Evolutionary conservation across 2,797 vertebrate genomes (phyloP).

Genomic region (Fistularia tabacaria): DNA sequence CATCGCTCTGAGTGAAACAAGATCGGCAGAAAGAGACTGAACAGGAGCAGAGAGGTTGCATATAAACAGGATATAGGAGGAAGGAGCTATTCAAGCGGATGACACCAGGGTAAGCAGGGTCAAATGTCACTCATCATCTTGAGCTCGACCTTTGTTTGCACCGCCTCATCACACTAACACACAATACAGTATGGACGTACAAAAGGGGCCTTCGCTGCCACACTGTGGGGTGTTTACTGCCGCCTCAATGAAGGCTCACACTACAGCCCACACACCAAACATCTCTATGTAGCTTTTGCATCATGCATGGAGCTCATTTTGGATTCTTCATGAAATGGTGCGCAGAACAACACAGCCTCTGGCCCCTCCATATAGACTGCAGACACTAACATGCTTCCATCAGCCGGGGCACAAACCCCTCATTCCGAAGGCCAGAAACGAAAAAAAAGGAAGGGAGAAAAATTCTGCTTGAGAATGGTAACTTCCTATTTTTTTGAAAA

Average conservation of each 20-base stretch:
- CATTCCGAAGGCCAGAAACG: too few species aligned
- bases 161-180: constrained; percentile 8
- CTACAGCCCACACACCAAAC: constrained; percentile 5
- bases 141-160: constrained; percentile 30
- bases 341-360: too few species aligned
- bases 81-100: constrained; percentile 31
- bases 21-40: constrained; percentile 27
- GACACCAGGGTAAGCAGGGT: constrained; percentile 6
- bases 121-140: constrained; percentile 30
- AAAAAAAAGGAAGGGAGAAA: too few species aligned
- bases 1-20: constrained; percentile 32
- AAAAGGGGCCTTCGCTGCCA: constrained; percentile 11
- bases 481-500: too few species aligned
- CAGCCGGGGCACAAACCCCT: too few species aligned
- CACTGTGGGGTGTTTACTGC: constrained; percentile 11
- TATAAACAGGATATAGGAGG: constrained; percentile 37
- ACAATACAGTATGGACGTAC: constrained; percentile 10
- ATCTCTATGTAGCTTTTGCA: neutral
- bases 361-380: too few species aligned
- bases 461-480: too few species aligned
- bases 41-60: constrained; percentile 20
- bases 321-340: neutral
- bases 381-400: too few species aligned
- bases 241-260: neutral
- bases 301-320: neutral